Evolutionary conservation across 2,888 invertebrate genomes (phyloP), one percentile per base, ranked within the genome.

Genomic region (Phaedon cochleariae): DNA sequence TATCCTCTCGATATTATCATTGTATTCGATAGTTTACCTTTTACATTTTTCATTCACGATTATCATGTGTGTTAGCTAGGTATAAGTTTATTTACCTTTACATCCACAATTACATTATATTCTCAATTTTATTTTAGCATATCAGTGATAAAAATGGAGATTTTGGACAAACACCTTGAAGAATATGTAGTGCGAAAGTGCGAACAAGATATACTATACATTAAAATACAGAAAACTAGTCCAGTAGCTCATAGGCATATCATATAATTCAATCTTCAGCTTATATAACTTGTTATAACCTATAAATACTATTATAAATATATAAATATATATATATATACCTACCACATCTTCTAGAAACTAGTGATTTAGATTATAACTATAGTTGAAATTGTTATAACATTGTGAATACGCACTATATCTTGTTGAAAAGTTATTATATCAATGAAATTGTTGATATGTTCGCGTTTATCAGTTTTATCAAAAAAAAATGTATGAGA

Each of bases 221-320:
- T 61, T 68, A 68, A 68, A 52, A 62, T 53, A 67, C 68, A 73
- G 26, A 67, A 77, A 76, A 76, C 41, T 80, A 81, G 81, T 81
- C 80, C 80, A 80, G 79, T 81, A 81, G 79, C 65, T 48, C 68
- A 73, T 81, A 81, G 81, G 80, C 80, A 79, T 81, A 80, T 80
- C 79, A 80, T 71, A 71, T 71, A 71, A 64, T 69, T 68, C 67
- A 63, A 62, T 65, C 62, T 69, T 62, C 68, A 62, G 71, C 71
- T 71, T 71, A 64, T 41, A 41, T 41, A 6, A 58, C 62, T 65
- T 67, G 64, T 66, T 68, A 70, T 67, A 69, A 51, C 58, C 59
- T 65, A 53, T 52, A 67, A 65, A 74, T 68, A 73, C 71, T 72
- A 68, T 69, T 59, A 69, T 70, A 75, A 73, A 77, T 71, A 70